These are phyloP conservation scores for Pseudanteris insignis DNA, from an alignment of 2,888 invertebrate genomes.

Conservation along the genomic window DNA sequence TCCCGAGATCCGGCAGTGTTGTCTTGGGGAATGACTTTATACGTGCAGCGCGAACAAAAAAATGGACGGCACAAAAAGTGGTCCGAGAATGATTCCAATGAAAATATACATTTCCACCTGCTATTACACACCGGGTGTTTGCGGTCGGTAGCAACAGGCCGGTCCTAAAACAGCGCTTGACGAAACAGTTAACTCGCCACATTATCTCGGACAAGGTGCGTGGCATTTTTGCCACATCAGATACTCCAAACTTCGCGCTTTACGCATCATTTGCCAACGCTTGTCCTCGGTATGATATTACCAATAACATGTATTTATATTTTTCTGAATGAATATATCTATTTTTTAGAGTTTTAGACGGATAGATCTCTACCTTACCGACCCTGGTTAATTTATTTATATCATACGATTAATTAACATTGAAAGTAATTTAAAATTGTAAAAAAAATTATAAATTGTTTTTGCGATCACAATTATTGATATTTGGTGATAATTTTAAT, in stretches of 20 bases:
- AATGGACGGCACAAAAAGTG: constrained; percentile 6
- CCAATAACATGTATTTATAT: too few relatives aligned
- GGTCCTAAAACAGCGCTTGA: constrained; percentile 25
- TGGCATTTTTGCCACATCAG: constrained; percentile 38
- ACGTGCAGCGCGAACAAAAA: not conserved
- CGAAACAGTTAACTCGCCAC: constrained; percentile 35
- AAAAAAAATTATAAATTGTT: too few relatives aligned
- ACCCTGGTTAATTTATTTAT: too few relatives aligned
- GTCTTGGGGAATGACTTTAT: not conserved
- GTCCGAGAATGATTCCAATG: constrained; percentile 10
- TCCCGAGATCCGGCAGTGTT: constrained; percentile 3
- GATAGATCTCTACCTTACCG: too few relatives aligned
- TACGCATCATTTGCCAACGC: constrained; percentile 1
- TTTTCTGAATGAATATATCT: too few relatives aligned
- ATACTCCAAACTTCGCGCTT: constrained; percentile 17
- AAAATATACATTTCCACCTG: constrained; percentile 34
- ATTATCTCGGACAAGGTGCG: constrained; percentile 54
- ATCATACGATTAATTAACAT: too few relatives aligned
- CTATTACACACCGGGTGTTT: constrained; percentile 34
- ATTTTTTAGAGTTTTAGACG: too few relatives aligned
- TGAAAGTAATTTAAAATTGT: too few relatives aligned
- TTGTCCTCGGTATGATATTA: too few relatives aligned
- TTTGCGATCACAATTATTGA: too few relatives aligned
- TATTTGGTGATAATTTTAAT: too few relatives aligned
- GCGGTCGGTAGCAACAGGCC: constrained; percentile 21